Conservation (phyloP, 2,113 vertebrate species). For the Sebastes schlegelii region DNA sequence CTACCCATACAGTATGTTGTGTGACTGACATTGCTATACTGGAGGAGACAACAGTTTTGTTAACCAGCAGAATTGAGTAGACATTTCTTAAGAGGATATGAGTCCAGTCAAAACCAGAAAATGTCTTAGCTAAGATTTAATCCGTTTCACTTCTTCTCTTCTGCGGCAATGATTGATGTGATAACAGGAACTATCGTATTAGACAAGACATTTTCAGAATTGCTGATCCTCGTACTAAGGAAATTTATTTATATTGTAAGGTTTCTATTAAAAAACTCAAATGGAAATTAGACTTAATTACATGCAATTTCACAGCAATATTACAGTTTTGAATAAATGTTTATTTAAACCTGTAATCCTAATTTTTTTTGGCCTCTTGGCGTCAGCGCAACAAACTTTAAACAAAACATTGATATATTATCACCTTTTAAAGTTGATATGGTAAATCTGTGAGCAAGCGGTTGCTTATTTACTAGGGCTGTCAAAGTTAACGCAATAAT, state of each 20-base stretch:
- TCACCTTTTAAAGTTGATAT: no score
- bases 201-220: not conserved
- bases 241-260: not conserved
- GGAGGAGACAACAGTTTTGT: no score
- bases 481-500: no score
- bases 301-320: not conserved
- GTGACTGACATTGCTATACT: not conserved
- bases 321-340: not conserved
- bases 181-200: not conserved
- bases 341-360: not conserved
- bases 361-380: no score
- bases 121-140: not conserved
- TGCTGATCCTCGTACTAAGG: not conserved
- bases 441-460: no score
- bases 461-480: no score
- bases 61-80: not conserved
- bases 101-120: not conserved
- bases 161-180: not conserved
- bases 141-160: slow-evolving; percentile 26
- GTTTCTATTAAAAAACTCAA: not conserved
- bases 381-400: no score
- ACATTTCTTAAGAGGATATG: slow-evolving; percentile 21
- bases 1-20: not conserved
- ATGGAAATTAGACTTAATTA: not conserved
- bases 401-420: no score